Evolutionary conservation across 2,888 invertebrate genomes (phyloP).

Genomic region (Ormyrus thymus): DNA sequence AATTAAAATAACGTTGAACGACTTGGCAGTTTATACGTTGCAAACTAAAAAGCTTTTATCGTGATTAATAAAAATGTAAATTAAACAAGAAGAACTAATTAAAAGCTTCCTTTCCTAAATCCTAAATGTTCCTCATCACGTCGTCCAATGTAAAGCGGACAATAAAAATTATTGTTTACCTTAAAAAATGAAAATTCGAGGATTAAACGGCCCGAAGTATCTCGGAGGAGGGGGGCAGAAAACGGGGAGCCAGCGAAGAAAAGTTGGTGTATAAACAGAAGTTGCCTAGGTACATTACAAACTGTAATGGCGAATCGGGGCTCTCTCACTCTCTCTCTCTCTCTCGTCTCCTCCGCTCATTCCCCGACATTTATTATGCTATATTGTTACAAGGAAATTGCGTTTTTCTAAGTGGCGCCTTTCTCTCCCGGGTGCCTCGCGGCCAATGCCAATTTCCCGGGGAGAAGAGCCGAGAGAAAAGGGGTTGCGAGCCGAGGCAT

Average conservation of each 20-base stretch:
- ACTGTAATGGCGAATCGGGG: slow-evolving; percentile 73
- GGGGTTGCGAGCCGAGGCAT: slow-evolving; percentile 44
- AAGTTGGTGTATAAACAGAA: slow-evolving; percentile 75
- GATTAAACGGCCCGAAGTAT: slow-evolving; percentile 43
- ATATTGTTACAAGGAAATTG: slow-evolving; percentile 74
- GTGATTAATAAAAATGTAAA: no score
- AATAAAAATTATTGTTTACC: slow-evolving; percentile 56
- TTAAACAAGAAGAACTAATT: no score
- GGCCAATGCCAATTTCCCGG: slow-evolving; percentile 59
- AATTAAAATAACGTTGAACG: no score
- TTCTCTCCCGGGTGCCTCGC: slow-evolving; percentile 50
- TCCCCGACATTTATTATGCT: slow-evolving; percentile 71
- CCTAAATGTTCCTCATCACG: no score
- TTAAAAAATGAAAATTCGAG: slow-evolving; percentile 62
- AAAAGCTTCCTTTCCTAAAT: no score
- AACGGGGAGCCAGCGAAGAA: slow-evolving; percentile 55
- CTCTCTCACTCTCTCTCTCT: slow-evolving; percentile 17
- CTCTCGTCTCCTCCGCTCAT: slow-evolving; percentile 18
- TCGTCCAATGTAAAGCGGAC: no score
- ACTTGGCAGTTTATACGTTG: no score
- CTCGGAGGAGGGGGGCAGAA: slow-evolving; percentile 46
- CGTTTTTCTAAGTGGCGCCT: slow-evolving; percentile 69
- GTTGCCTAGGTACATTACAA: slow-evolving; percentile 75
- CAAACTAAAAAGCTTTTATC: no score
- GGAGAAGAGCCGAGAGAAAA: slow-evolving; percentile 27